These are phyloP conservation scores for Ciconia nigra DNA, from an alignment of 2,797 vertebrate genomes.

Conservation along the genomic window DNA sequence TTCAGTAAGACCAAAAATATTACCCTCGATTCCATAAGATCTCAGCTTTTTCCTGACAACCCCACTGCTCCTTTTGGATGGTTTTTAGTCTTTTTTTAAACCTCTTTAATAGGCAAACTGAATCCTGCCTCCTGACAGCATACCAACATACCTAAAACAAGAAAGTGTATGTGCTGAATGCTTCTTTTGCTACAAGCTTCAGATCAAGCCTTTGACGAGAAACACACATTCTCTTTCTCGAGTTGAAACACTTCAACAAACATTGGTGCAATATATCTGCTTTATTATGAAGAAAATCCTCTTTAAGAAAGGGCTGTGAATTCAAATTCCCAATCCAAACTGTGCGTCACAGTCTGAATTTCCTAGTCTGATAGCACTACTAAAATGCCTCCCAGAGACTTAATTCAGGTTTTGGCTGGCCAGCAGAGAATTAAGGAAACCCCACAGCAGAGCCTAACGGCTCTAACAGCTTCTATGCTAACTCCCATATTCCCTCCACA, in stretches of 20 bases:
- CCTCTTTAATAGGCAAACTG: background rate
- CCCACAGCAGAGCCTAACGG: background rate
- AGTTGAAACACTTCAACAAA: background rate
- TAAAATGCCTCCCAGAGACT: constrained; percentile 1
- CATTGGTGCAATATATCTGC: background rate
- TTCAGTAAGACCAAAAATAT: background rate
- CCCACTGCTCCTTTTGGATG: background rate
- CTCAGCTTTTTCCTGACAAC: background rate
- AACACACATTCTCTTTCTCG: background rate
- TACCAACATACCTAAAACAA: background rate
- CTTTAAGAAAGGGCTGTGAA: background rate
- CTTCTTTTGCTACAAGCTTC: background rate
- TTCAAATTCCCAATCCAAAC: background rate
- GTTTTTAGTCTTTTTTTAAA: background rate
- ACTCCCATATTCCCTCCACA: background rate
- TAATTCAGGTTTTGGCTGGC: background rate
- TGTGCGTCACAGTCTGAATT: background rate
- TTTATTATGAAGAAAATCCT: background rate
- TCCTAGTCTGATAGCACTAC: background rate
- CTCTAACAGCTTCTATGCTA: background rate
- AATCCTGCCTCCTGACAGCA: background rate
- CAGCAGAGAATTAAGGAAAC: constrained; percentile 1
- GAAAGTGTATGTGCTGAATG: background rate
- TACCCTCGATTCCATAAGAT: background rate
- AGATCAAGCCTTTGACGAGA: constrained; percentile 4